Conservation (phyloP, 2,797 vertebrate species). For the Hozukius guyotensis region DNA sequence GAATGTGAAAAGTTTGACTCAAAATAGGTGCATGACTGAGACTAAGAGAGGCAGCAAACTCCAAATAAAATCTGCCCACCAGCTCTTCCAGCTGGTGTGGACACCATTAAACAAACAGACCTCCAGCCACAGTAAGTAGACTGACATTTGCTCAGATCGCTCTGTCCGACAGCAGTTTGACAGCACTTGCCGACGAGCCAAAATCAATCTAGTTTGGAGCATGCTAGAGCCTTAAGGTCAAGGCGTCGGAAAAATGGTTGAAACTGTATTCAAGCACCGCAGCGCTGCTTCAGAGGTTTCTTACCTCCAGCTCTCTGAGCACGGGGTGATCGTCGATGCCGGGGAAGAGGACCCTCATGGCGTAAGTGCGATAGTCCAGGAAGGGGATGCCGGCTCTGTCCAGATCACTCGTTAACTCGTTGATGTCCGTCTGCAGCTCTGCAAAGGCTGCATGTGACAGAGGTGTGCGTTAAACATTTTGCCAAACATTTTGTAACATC, state of each 20-base stretch:
- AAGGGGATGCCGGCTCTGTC: conserved; percentile 94
- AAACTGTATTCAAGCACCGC: conserved; percentile 15
- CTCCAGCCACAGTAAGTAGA: conserved; percentile 10
- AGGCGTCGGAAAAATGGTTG: conserved; percentile 23
- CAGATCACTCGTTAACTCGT: conserved; percentile 95
- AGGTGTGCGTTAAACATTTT: not conserved
- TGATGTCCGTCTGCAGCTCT: conserved; percentile 97
- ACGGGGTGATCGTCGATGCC: conserved; percentile 97
- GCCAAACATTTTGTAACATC: not conserved
- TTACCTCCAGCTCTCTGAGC: conserved; percentile 94
- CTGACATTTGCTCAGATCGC: conserved; percentile 44
- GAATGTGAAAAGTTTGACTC: not conserved
- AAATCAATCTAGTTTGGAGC: conserved; percentile 43
- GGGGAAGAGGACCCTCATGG: conserved; percentile 96
- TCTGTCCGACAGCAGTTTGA: conserved; percentile 40
- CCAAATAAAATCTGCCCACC: not conserved
- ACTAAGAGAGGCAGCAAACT: not conserved
- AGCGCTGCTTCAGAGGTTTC: conserved; percentile 13
- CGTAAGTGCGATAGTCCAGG: conserved; percentile 93
- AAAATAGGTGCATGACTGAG: not conserved
- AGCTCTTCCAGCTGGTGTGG: conserved; percentile 1
- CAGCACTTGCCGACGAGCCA: conserved; percentile 46
- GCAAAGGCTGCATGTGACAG: conserved; percentile 87
- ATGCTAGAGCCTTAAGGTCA: conserved; percentile 46
- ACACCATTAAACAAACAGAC: conserved; percentile 35